Conservation (phyloP, 2,797 vertebrate genomes). For the Sphenopsis melanotis region DNA sequence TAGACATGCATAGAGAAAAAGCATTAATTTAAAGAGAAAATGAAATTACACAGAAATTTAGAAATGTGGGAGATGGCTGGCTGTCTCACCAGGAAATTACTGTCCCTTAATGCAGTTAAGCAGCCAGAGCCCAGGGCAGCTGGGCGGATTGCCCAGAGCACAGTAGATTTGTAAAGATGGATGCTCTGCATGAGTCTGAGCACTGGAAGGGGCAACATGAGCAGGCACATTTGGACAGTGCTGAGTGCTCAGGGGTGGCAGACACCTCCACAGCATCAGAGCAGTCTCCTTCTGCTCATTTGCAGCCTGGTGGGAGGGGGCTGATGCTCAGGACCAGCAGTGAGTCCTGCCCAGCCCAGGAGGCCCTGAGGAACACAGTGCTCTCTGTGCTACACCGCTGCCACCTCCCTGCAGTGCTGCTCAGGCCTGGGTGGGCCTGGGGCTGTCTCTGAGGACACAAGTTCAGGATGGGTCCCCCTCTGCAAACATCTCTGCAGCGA, state of each 20-base stretch:
- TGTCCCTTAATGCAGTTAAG: constrained; percentile 17
- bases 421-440: fast-evolving
- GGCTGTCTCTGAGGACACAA: not conserved
- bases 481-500: not conserved
- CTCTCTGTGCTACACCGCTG: not conserved
- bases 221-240: not conserved
- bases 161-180: not conserved
- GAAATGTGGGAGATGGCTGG: not conserved
- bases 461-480: not conserved
- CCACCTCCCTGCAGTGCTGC: not conserved
- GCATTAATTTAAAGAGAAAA: constrained; percentile 18
- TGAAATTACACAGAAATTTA: constrained; percentile 42
- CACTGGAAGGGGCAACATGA: not conserved
- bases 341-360: not conserved
- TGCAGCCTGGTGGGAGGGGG: not conserved
- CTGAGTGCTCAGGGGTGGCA: not conserved
- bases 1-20: not conserved
- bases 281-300: not conserved
- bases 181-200: not conserved
- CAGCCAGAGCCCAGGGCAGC: not conserved
- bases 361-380: fast-evolving
- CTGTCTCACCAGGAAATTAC: constrained; percentile 55
- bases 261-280: not conserved
- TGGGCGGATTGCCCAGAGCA: not conserved
- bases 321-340: not conserved